These are phyloP conservation scores for Triops cancriformis DNA, from an alignment of 1,140 invertebrate species.

Conservation along the genomic window DNA sequence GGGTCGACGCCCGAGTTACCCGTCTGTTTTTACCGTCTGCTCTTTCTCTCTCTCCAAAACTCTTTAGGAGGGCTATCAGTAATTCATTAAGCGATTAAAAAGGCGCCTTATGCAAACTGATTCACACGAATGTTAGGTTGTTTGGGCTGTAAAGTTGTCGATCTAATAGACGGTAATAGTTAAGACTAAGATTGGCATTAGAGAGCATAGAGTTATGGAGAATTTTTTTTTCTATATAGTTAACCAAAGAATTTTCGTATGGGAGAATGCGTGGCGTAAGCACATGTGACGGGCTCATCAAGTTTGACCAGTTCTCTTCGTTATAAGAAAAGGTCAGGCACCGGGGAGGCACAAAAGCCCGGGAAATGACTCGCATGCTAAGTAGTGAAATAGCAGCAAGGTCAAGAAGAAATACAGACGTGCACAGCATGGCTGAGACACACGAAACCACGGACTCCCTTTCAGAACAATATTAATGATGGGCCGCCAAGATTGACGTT, in stretches of 20 bases:
- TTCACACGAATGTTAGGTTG: no score
- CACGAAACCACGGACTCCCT: no score
- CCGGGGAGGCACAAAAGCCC: not conserved
- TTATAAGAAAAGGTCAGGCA: not conserved
- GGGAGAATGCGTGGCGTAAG: not conserved
- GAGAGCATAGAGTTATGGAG: no score
- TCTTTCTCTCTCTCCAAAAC: not conserved
- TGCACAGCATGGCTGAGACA: not conserved
- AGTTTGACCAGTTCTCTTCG: not conserved
- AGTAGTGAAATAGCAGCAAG: not conserved
- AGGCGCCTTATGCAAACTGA: not conserved
- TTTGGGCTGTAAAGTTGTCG: no score
- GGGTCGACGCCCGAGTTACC: not conserved
- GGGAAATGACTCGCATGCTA: not conserved
- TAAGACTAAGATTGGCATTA: no score
- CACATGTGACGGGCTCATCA: not conserved
- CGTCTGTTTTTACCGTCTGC: not conserved
- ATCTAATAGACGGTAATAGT: no score
- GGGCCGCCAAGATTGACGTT: no score
- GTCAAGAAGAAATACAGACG: not conserved
- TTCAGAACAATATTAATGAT: no score
- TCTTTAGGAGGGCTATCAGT: not conserved
- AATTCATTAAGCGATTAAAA: not conserved
- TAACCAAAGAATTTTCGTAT: no score
- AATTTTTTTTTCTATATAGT: no score